Evolutionary conservation across 2,888 invertebrate species (phyloP), one percentile per base, ranked within the genome.

Genomic region (Phortica okadai): DNA sequence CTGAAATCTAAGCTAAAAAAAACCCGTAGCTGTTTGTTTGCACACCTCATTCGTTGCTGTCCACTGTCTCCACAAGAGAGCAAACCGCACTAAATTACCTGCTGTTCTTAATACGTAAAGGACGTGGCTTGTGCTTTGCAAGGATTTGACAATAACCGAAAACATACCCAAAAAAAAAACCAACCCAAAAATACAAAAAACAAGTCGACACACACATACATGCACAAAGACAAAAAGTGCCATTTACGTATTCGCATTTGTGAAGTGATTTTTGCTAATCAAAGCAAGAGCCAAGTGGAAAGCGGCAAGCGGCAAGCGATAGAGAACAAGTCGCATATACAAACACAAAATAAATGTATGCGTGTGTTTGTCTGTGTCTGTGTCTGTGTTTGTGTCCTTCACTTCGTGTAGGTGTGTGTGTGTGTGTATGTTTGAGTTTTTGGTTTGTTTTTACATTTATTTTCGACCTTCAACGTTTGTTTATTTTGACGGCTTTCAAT

Each of bases 191-290:
- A 16, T 8, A 21, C 59, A 59, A 33, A 33, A 33, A 33, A 33
- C 8, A 1, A 14, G 7, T 16, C n/a, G 58, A 21, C 58, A 10
- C 21, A 62, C 10, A 69, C 42, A 59, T n/a, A 3, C 59, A 11
- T 74, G 16, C 6, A 74, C 45, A 10, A 50, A 69, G 10, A 73
- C 54, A 59, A 16, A 21, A 73, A 58, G 45, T 59, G 41, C 44
- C 44, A 73, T 44, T 73, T 62, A 58, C 33, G 25, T 70, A 76
- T 70, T 77, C 73, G 67, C 64, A 10, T 56, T 67, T 67, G 67
- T 16, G 44, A 42, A 67, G 44, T 67, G 67, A 67, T 67, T 67
- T 66, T 44, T 67, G 44, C 67, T 67, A 67, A 67, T 67, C 67
- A 67, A 67, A 67, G 67, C 33, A 67, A 67, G 66, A 67, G 42